Conservation (phyloP, 2,888 invertebrate genomes). For the Nymphalis urticae region DNA sequence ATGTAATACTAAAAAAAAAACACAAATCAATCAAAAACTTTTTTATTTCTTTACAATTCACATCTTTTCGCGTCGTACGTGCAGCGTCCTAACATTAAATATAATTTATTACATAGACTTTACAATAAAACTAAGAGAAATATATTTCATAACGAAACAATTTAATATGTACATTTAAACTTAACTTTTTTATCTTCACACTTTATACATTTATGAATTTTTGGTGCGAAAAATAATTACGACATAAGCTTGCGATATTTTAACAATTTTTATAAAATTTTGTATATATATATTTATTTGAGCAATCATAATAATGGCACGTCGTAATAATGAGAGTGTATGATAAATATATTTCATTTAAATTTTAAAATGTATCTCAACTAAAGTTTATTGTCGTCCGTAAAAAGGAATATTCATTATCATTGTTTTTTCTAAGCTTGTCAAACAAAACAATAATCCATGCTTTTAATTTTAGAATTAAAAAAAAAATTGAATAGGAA, state of each 20-base stretch:
- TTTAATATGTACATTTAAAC: constrained; percentile 59
- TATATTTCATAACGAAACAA: constrained; percentile 39
- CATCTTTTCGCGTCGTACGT: constrained; percentile 59
- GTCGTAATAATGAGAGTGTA: constrained; percentile 18
- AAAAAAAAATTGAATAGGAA: too few species aligned
- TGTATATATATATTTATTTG: constrained; percentile 36
- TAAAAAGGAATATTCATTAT: background rate
- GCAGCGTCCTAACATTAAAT: constrained; percentile 62
- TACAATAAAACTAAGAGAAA: constrained; percentile 51
- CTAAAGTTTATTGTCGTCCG: constrained; percentile 13
- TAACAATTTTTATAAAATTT: constrained; percentile 18
- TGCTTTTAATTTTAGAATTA: background rate
- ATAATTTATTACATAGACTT: constrained; percentile 54
- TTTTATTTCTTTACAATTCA: constrained; percentile 77
- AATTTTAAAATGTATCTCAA: constrained; percentile 5
- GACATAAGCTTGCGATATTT: constrained; percentile 16
- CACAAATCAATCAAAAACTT: constrained; percentile 63
- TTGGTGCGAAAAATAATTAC: constrained; percentile 31
- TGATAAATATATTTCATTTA: background rate
- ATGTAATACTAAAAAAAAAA: constrained; percentile 47
- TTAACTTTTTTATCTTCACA: constrained; percentile 20
- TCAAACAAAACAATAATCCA: background rate
- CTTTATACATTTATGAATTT: constrained; percentile 29
- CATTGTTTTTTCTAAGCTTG: background rate
- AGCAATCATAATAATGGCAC: constrained; percentile 42